Conservation (phyloP, 2,888 invertebrate species). For the Lasius fuliginosus region DNA sequence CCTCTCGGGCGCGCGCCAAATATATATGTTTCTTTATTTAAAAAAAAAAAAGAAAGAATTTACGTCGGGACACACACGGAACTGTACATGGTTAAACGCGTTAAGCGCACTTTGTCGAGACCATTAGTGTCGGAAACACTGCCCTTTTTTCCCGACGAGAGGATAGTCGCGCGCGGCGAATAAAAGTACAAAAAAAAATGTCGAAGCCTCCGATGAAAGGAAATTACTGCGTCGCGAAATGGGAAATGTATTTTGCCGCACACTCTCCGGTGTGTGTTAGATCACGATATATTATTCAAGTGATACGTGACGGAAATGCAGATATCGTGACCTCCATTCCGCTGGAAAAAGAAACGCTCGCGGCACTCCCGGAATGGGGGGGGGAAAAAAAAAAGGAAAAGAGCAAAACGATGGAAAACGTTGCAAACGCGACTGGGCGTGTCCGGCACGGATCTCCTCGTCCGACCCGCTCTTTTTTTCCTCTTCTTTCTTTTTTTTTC, state of each 20-base stretch:
- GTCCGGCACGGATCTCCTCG: constrained; percentile 39
- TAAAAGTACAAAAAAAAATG: constrained; percentile 5
- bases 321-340: constrained; percentile 48
- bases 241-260: constrained; percentile 41
- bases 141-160: constrained; percentile 1
- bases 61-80: neutral
- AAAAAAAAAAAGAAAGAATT: neutral
- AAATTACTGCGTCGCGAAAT: constrained; percentile 39
- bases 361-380: constrained; percentile 25
- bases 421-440: constrained; percentile 50
- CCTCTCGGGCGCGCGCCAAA: neutral
- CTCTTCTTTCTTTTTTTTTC: constrained; percentile 16
- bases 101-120: constrained; percentile 49
- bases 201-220: constrained; percentile 32
- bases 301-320: constrained; percentile 60
- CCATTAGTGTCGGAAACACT: constrained; percentile 30
- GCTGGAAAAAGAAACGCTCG: constrained; percentile 45
- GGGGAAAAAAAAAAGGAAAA: neutral
- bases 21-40: constrained; percentile 35
- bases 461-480: constrained; percentile 22
- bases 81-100: constrained; percentile 15
- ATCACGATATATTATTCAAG: constrained; percentile 54
- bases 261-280: constrained; percentile 40
- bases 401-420: constrained; percentile 48
- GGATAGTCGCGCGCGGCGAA: neutral